Percentiles rank a stretch among this genome's conserved stretches.
Conservation (phyloP, 1,140 invertebrate genomes). For the Brachionus plicatilis region DNA sequence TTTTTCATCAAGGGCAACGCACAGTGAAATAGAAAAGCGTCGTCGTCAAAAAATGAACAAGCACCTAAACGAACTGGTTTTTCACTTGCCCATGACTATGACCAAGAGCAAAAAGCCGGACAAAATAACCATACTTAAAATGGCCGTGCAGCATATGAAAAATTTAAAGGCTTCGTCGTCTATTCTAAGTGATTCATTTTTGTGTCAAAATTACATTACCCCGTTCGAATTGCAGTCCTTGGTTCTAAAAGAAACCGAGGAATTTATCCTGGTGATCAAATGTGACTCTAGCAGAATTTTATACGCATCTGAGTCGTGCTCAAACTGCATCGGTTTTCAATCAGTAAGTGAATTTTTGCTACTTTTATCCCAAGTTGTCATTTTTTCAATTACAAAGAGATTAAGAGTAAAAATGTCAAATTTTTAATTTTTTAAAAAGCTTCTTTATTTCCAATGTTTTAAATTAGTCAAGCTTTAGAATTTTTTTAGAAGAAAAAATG, state of each 20-base stretch:
- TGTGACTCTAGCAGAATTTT: constrained; percentile 33
- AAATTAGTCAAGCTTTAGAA: no score
- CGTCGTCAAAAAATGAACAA: constrained; percentile 99
- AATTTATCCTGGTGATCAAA: constrained; percentile 80
- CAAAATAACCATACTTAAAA: constrained; percentile 95
- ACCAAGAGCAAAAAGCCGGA: constrained; percentile 94
- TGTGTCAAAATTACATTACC: constrained; percentile 40
- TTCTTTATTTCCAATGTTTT: background rate
- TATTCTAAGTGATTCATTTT: constrained; percentile 33
- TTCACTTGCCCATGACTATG: constrained; percentile 98
- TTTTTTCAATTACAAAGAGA: background rate
- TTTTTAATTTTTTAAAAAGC: background rate
- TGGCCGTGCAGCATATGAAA: constrained; percentile 99
- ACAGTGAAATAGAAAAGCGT: constrained; percentile 97
- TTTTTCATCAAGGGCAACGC: constrained; percentile 74
- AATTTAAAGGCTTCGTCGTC: constrained; percentile 49
- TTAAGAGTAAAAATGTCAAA: background rate
- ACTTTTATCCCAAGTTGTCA: background rate
- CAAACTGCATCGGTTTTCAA: constrained; percentile 16
- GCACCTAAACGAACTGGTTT: constrained; percentile 97
- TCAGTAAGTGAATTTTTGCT: background rate
- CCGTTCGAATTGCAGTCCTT: constrained; percentile 22
- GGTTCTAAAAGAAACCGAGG: constrained; percentile 69
- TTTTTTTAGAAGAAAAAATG: no score
- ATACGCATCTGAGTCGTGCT: constrained; percentile 20